Percentiles rank a stretch among this genome's conserved stretches.
phyloP scores from a whole-genome alignment of 1,140 invertebrate genomes.

The Ips nitidus region DNA sequence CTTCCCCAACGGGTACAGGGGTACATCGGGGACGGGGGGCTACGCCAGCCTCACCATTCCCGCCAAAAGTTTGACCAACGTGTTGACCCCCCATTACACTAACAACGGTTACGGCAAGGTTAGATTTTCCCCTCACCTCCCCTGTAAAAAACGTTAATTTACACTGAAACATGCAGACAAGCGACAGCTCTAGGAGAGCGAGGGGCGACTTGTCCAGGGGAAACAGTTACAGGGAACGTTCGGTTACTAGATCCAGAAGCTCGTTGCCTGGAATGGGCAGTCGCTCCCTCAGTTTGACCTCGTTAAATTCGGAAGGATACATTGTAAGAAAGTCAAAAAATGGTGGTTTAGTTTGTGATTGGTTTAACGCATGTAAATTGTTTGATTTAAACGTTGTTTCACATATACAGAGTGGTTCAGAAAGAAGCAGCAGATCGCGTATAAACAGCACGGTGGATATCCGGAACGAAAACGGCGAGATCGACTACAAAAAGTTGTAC shows the following conservation, averaged over 20 bases:
- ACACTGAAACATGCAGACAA: not conserved
- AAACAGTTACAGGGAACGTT: slow-evolving; percentile 46
- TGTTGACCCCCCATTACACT: slow-evolving; percentile 42
- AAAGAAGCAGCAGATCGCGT: slow-evolving; percentile 62
- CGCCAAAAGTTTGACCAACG: slow-evolving; percentile 44
- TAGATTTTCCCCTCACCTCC: not conserved
- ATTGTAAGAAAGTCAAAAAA: slow-evolving; percentile 58
- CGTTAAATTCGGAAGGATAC: slow-evolving; percentile 67
- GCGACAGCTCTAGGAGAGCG: slow-evolving; percentile 7
- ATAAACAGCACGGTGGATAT: slow-evolving; percentile 60
- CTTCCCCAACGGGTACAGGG: slow-evolving; percentile 46
- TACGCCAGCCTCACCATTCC: slow-evolving; percentile 50
- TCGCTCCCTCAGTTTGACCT: slow-evolving; percentile 56
- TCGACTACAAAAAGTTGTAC: slow-evolving; percentile 83
- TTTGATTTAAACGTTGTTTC: not conserved
- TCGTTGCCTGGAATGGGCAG: slow-evolving; percentile 46
- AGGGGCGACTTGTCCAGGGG: slow-evolving; percentile 38
- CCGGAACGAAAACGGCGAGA: slow-evolving; percentile 70
- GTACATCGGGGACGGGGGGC: slow-evolving; percentile 33
- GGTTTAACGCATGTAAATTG: not conserved
- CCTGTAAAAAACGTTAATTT: not conserved
- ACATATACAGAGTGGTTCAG: slow-evolving; percentile 71
- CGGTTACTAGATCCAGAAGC: slow-evolving; percentile 44
- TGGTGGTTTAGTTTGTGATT: not conserved
- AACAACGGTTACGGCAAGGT: slow-evolving; percentile 23